Conservation (phyloP, 2,797 vertebrate species). For the Pantherophis alleghaniensis region DNA sequence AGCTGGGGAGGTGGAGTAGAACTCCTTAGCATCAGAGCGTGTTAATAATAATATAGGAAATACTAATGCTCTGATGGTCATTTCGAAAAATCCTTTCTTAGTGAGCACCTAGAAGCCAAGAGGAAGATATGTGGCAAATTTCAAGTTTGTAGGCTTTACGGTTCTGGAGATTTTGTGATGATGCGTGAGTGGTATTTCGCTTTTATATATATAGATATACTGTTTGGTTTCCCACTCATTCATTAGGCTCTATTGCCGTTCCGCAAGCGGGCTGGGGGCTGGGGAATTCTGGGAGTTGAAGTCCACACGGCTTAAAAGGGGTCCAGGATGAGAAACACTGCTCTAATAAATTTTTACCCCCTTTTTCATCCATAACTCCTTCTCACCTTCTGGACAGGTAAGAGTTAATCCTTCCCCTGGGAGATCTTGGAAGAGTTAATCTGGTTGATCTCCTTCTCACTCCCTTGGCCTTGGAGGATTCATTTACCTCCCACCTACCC, state of each 20-base stretch:
- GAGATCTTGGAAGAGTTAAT: background rate
- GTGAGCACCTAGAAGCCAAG: too few relatives aligned
- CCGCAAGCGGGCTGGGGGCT: too few relatives aligned
- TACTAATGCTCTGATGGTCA: too few relatives aligned
- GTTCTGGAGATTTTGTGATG: too few relatives aligned
- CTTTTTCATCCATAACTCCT: background rate
- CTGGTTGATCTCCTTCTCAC: background rate
- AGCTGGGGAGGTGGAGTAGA: too few relatives aligned
- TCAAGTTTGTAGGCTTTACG: too few relatives aligned
- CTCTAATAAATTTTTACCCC: background rate
- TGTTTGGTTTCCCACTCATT: background rate
- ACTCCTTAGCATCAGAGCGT: too few relatives aligned
- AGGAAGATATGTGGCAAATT: too few relatives aligned
- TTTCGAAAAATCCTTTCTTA: too few relatives aligned
- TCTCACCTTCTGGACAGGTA: background rate
- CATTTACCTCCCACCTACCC: background rate
- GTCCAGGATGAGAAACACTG: background rate
- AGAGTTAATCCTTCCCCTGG: background rate
- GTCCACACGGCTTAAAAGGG: background rate
- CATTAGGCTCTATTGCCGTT: background rate
- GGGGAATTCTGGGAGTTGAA: background rate
- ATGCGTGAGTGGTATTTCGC: too few relatives aligned
- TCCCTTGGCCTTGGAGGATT: background rate
- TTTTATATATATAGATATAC: too few relatives aligned
- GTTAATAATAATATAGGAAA: too few relatives aligned